phyloP scores from a whole-genome alignment of 1,140 invertebrate species.

The Thaumatotibia leucotreta region DNA sequence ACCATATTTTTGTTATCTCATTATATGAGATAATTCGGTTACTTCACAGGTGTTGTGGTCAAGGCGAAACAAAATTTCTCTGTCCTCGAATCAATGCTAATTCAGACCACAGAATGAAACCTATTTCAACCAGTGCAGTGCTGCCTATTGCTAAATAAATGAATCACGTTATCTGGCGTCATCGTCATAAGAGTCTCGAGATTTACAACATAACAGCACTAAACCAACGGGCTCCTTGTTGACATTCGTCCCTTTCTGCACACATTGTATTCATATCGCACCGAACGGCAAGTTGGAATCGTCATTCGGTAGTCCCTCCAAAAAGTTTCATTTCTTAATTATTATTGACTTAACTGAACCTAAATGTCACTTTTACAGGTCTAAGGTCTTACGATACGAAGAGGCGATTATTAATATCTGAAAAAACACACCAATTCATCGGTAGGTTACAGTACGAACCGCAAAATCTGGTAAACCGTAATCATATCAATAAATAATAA shows the following conservation, averaged over 20 bases:
- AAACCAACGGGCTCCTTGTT: neutral
- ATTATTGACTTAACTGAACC: too few relatives aligned
- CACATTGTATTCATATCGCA: neutral
- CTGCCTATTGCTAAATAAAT: neutral
- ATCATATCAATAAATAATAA: too few relatives aligned
- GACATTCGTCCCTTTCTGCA: neutral
- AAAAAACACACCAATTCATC: too few relatives aligned
- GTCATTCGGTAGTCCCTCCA: too few relatives aligned
- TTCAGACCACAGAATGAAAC: neutral
- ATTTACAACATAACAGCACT: conserved; percentile 20
- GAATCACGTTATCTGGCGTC: neutral
- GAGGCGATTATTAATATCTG: too few relatives aligned
- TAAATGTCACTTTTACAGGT: too few relatives aligned
- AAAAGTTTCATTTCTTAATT: too few relatives aligned
- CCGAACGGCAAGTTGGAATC: too few relatives aligned
- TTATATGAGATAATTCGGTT: neutral
- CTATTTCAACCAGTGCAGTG: neutral
- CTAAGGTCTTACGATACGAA: too few relatives aligned
- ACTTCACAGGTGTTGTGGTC: neutral
- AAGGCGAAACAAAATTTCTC: neutral
- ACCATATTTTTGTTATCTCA: neutral
- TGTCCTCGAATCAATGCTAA: neutral
- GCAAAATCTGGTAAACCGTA: too few relatives aligned
- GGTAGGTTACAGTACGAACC: too few relatives aligned
- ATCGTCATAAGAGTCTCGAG: conserved; percentile 18